phyloP scores from a whole-genome alignment of 2,888 invertebrate species.

The Mystacides longicornis region DNA sequence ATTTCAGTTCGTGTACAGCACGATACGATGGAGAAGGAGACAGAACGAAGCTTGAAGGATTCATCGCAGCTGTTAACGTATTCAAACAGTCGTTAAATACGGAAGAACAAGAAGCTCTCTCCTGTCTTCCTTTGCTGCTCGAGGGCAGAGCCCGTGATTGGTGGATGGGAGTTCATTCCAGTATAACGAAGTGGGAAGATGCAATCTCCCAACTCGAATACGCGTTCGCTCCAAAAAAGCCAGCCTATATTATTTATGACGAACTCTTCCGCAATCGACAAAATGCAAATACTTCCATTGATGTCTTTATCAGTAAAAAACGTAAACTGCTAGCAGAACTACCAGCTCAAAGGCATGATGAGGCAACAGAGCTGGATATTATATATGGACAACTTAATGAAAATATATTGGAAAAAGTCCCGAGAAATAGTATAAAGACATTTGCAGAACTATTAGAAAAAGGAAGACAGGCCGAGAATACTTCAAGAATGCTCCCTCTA shows the following conservation, averaged over 20 bases:
- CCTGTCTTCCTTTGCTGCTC: neutral
- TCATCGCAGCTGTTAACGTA: neutral
- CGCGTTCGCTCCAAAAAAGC: neutral
- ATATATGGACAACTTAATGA: neutral
- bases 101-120: neutral
- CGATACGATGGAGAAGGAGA: neutral
- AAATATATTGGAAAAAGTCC: neutral
- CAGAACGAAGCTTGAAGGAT: constrained; percentile 1
- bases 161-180: neutral
- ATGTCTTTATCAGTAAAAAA: constrained; percentile 3
- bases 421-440: neutral
- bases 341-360: neutral
- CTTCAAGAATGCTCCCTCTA: neutral
- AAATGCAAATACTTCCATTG: neutral
- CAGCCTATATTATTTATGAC: neutral
- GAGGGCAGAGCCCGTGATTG: neutral
- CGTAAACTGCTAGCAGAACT: neutral
- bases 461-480: constrained; percentile 4
- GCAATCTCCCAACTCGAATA: neutral
- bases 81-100: neutral
- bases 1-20: constrained; percentile 6
- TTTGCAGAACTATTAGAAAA: neutral
- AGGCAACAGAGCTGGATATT: neutral
- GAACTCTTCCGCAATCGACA: neutral
- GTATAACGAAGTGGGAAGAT: neutral